phyloP scores from a whole-genome alignment of 2,113 vertebrate genomes.

The Arothron firmamentum region DNA sequence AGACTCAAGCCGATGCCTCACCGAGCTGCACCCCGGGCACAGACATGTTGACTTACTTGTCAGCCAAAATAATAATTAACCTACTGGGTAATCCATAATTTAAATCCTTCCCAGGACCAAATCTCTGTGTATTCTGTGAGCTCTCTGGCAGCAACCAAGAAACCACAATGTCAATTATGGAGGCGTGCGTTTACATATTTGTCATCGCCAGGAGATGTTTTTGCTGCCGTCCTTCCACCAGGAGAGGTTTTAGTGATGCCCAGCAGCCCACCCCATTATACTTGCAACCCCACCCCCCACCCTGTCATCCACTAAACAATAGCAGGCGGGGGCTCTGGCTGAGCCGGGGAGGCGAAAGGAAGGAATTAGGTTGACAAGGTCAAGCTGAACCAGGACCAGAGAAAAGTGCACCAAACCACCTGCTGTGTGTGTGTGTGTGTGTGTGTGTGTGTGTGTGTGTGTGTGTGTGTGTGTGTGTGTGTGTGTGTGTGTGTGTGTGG shows the following conservation, averaged over 20 bases:
- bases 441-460: slow-evolving; percentile 27
- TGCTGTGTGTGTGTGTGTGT: slow-evolving; percentile 43
- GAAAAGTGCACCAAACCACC: slow-evolving; percentile 54
- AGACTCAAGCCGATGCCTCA: too few species aligned
- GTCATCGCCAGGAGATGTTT: too few species aligned
- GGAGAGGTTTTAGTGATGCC: slow-evolving; percentile 31
- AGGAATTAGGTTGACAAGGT: slow-evolving; percentile 63
- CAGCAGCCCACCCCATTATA: slow-evolving; percentile 22
- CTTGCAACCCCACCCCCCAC: slow-evolving; percentile 57
- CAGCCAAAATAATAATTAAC: too few species aligned
- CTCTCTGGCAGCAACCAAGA: too few species aligned
- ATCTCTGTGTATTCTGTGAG: too few species aligned
- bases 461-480: slow-evolving; percentile 16
- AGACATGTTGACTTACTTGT: too few species aligned
- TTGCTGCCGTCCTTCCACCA: not conserved
- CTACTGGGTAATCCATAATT: too few species aligned
- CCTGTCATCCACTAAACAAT: slow-evolving; percentile 63
- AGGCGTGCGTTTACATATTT: too few species aligned
- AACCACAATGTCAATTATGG: too few species aligned
- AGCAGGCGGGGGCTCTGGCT: slow-evolving; percentile 55
- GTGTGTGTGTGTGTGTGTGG: slow-evolving; percentile 34
- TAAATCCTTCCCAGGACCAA: too few species aligned
- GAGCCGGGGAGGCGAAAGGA: slow-evolving; percentile 40
- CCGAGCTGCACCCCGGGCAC: too few species aligned
- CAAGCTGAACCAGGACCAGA: slow-evolving; percentile 56